Base-by-base conservation (phyloP, 2,888 invertebrate species). In the Drosophila formosana region DNA sequence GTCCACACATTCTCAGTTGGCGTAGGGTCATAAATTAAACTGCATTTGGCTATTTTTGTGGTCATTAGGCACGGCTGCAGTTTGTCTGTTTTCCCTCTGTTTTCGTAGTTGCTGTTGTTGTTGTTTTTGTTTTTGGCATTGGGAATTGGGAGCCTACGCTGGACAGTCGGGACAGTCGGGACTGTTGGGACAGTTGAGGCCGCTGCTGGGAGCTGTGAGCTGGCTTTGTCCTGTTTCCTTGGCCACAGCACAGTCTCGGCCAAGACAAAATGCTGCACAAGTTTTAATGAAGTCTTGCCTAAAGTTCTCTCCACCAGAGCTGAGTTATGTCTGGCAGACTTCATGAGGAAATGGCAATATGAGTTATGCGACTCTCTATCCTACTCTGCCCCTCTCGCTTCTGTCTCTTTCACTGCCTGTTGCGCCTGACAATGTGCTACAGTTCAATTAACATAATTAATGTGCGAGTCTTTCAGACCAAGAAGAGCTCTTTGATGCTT, bases 391-490 rank as follows among this genome's bases (percentile, higher is more conserved):
- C 37, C n/a, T 32, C 28, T 47, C 58, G 5, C 9, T 41, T 30
- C 43, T 45, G 2, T 34, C 37, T 32, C 13, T 53, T 39, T 41
- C 30, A 32, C 34, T 37, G n/a, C 18, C 13, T 37, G 52, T 32
- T 46, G 56, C 70, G 70, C 70, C 65, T 66, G 56, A 69, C 63
- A 55, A 58, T 70, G 72, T 80, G 74, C 74, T 58, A 66, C 72
- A 80, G 73, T 82, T 88, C 88, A 88, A 82, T 82, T 86, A 82
- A 86, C 83, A 83, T 86, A 82, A 82, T 86, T 82, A 88, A 82
- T 88, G 88, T 80, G 80, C 60, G 69, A 49, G 56, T 66, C 49
- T 66, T 43, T 58, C 37, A 41, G 45, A 61, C 47, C 28, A 49
- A 49, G 49, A 58, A 50, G 49, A 62, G 64, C 39, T 49, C 57